Evolutionary conservation across 2,888 invertebrate genomes (phyloP), one percentile per base, ranked within the genome.

Genomic region (Apodemia duryi): DNA sequence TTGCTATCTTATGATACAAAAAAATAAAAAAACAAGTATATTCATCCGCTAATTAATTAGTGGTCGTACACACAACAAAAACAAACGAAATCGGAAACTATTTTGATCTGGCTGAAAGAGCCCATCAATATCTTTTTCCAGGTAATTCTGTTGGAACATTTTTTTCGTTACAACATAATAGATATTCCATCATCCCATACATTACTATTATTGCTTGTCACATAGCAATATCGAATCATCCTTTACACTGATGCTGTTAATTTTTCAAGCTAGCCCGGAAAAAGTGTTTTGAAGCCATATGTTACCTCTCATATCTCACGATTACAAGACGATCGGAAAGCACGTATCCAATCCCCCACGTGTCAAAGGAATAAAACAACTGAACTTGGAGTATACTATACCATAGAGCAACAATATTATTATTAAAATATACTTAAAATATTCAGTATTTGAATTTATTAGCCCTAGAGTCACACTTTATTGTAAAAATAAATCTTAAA

Each of bases 141-240:
- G n/a, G 49, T 51, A 21, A 51, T 51, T 51, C 49, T 21, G n/a
- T 51, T 6, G 2, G n/a, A 21, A 51, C 49, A 51, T 5, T 51
- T 51, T 51, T 51, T 51, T 13, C n/a, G n/a, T 51, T 6, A 51
- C 46, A n/a, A 49, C 46, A 49, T 49, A 49, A 49, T 49, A 49
- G 49, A 51, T 51, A 51, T 4, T 13, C n/a, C 49, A 1, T 1
- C 54, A 11, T 7, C 11, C 32, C 57, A 57, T 57, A 57, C 57
- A 35, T 60, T 35, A 32, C 57, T 60, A n/a, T 60, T 60, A 60
- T 60, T 60, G 35, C 57, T 35, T 60, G 57, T 60, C 57, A 60
- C 57, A 60, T n/a, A 60, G 35, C 57, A 60, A 60, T 60, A 60
- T 60, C 35, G 57, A 60, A 60, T 60, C 57, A 60, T 60, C 57